A percentile compares a stretch with the other conserved stretches of the same genome.
These are phyloP conservation scores for Deilephila elpenor DNA, from an alignment of 2,888 invertebrate species.

Conservation along the genomic window DNA sequence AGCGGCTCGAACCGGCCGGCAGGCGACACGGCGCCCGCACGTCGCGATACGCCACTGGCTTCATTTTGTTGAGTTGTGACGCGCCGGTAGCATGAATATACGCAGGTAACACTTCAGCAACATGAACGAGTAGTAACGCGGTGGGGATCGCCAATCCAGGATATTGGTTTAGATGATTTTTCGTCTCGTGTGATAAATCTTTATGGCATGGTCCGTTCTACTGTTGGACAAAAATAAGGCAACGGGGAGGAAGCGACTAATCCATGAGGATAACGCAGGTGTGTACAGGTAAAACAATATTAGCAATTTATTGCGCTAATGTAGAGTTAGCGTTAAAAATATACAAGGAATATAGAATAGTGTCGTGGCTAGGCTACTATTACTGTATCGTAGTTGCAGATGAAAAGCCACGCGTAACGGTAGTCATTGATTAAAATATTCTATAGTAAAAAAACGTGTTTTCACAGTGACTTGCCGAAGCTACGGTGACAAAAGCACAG, in stretches of 20 bases:
- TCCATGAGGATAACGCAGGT: neutral
- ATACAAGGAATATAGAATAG: neutral
- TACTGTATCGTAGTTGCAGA: neutral
- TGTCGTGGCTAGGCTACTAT: neutral
- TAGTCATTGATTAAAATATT: neutral
- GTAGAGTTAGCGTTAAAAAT: neutral
- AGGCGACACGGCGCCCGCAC: neutral
- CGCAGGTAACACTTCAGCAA: neutral
- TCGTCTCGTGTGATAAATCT: neutral
- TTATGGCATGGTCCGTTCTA: neutral
- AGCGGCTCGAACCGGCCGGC: neutral
- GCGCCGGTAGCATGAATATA: neutral
- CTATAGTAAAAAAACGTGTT: neutral
- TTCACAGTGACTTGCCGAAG: constrained; percentile 14
- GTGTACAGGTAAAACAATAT: neutral
- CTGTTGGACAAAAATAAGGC: neutral
- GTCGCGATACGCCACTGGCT: neutral
- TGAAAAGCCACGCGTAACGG: neutral
- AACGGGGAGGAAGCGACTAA: neutral
- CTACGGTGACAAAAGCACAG: neutral
- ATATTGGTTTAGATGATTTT: neutral
- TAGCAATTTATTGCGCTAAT: constrained; percentile 9
- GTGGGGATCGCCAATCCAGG: neutral
- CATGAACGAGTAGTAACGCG: neutral
- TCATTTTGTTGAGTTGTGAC: neutral